Percentiles rank a stretch among this genome's conserved stretches.
Evolutionary conservation across 2,113 vertebrate species (phyloP).

Genomic region (Cochlearius cochlearius): DNA sequence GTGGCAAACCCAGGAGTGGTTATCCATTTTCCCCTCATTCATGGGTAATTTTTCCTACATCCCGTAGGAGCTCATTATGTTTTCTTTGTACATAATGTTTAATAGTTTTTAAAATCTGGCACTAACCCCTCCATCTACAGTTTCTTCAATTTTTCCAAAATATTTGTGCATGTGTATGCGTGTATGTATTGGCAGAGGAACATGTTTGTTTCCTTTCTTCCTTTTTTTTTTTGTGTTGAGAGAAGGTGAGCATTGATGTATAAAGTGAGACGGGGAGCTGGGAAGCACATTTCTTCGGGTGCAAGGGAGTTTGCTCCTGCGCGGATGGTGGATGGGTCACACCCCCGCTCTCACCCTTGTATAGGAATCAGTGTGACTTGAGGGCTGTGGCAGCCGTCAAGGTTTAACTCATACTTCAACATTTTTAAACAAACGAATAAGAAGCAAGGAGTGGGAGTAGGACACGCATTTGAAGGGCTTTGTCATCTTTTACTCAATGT

Average conservation of each 20-base stretch:
- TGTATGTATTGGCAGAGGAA: not conserved
- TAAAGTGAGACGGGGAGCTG: not conserved
- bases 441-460: not conserved
- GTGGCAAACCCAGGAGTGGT: conserved; percentile 36
- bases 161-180: not conserved
- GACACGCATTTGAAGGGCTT: not conserved
- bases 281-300: not conserved
- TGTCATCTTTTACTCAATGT: not conserved
- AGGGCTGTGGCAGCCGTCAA: not conserved
- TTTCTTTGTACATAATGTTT: conserved; percentile 48
- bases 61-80: conserved; percentile 37
- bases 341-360: not conserved
- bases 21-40: conserved; percentile 49
- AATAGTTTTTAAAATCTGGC: conserved; percentile 34
- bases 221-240: not conserved
- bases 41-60: conserved; percentile 45
- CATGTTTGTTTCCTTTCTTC: not conserved
- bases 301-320: not conserved
- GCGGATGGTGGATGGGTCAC: not conserved
- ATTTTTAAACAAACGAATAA: not conserved
- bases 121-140: not conserved
- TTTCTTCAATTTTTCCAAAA: not conserved
- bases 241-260: not conserved
- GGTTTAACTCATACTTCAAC: not conserved
- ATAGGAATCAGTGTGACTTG: not conserved